Evolutionary conservation across 2,797 vertebrate species (phyloP), one percentile per base, ranked within the genome.

Genomic region (Lepus oiostolus): DNA sequence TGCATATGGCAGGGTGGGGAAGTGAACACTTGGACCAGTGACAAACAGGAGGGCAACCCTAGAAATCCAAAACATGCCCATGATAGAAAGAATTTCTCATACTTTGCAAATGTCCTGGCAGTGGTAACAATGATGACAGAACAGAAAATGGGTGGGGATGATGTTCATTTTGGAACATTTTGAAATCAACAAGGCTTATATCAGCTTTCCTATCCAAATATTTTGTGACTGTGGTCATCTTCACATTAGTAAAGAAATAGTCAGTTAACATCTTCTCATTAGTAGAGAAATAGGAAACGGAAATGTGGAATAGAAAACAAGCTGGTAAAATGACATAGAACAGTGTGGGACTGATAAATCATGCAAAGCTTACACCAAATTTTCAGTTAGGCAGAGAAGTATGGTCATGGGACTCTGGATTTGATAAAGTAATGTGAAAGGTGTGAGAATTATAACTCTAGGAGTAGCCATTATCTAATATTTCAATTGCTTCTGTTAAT

Each of bases 1-100:
- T 88, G 62, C 95, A 93, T 97, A 96, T 92, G 96, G 91, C 28
- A 88, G 79, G 93, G 84, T 10, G 28, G 80, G 90, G 86, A 88
- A 95, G 91, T 77, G 91, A 10, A 91, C 30, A 96, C 21, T 84
- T 85, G 79, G 60, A 85, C 65, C 30, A 28, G 9, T 38, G 60
- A 96, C 83, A 0, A 14, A 93, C 30, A 81, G 42, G 68, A 85
- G 75, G 88, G 62, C 94, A 95, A 60, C 54, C 81, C 52, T 87
- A 79, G 94, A 92, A 19, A 28, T 21, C 62, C 60, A 83, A 77
- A 72, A 90, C 28, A 85, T 21, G 17, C 16, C 52, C 7, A 28
- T 47, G 0, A 8, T 4, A 26, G 30, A 50, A 80, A 81, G 22
- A 67, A n/a, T 80, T 47, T 5, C 68, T 90, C 38, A 14, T 72